phyloP scores from a whole-genome alignment of 92 coral and sea anemone genomes.

The Actinostola sp. region DNA sequence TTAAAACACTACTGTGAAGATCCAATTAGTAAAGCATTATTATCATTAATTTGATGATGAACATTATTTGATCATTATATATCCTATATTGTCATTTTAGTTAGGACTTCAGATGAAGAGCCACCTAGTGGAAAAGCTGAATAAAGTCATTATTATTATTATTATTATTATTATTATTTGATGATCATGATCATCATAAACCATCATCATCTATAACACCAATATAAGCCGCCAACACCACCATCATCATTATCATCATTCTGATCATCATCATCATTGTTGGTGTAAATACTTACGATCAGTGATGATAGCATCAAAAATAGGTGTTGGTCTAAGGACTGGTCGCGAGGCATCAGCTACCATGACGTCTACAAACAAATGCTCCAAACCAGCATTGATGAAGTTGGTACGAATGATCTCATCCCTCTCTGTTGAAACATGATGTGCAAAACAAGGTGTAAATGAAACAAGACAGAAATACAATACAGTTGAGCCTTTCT shows the following conservation, averaged over 20 bases:
- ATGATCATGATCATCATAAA: neutral
- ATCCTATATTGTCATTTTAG: too few relatives aligned
- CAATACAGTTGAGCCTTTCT: too few relatives aligned
- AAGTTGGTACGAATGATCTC: slow-evolving; percentile 85
- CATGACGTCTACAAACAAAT: slow-evolving; percentile 76
- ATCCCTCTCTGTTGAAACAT: slow-evolving; percentile 53
- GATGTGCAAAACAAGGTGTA: neutral
- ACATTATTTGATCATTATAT: too few relatives aligned
- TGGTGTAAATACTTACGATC: slow-evolving; percentile 78
- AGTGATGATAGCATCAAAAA: slow-evolving; percentile 93
- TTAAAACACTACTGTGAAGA: too few relatives aligned
- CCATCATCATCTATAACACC: neutral
- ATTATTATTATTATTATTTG: neutral
- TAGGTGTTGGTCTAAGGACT: slow-evolving; percentile 72
- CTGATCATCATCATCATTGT: neutral
- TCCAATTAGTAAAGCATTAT: too few relatives aligned
- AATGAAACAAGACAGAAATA: too few relatives aligned
- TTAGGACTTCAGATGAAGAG: too few relatives aligned
- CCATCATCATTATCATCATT: neutral
- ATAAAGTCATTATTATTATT: neutral
- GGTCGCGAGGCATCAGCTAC: slow-evolving; percentile 86
- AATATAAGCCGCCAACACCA: neutral
- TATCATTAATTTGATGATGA: too few relatives aligned
- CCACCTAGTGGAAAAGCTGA: too few relatives aligned
- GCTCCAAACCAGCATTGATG: slow-evolving; percentile 70